These are phyloP conservation scores for Junco hyemalis DNA, from an alignment of 2,113 vertebrate genomes.

Conservation along the genomic window DNA sequence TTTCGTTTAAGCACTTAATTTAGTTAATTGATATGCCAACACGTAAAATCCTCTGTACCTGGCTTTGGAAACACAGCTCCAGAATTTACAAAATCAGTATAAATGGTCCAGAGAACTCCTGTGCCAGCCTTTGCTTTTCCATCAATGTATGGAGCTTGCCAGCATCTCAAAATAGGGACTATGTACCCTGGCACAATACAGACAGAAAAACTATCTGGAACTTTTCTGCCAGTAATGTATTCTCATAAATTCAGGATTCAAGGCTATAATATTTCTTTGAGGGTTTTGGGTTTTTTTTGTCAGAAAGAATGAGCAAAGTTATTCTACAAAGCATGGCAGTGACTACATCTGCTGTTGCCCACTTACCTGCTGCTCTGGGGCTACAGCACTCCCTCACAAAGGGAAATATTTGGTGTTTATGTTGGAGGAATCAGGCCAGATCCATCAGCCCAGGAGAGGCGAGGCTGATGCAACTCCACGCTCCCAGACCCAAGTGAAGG, in stretches of 20 bases:
- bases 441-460: not conserved
- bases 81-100: not conserved
- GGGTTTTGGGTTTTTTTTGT: not conserved
- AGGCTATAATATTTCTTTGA: not conserved
- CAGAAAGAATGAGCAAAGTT: not conserved
- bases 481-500: not conserved
- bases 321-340: not conserved
- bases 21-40: not conserved
- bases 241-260: not conserved
- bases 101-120: not conserved
- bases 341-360: not conserved
- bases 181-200: not conserved
- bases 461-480: not conserved
- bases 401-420: not conserved
- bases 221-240: not conserved
- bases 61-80: not conserved
- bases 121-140: not conserved
- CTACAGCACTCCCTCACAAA: not conserved
- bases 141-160: not conserved
- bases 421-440: not conserved
- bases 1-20: not conserved
- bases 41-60: not conserved
- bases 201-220: not conserved
- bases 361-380: not conserved
- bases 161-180: not conserved